Conservation (phyloP, 2,797 vertebrate species). For the Acipenser ruthenus region DNA sequence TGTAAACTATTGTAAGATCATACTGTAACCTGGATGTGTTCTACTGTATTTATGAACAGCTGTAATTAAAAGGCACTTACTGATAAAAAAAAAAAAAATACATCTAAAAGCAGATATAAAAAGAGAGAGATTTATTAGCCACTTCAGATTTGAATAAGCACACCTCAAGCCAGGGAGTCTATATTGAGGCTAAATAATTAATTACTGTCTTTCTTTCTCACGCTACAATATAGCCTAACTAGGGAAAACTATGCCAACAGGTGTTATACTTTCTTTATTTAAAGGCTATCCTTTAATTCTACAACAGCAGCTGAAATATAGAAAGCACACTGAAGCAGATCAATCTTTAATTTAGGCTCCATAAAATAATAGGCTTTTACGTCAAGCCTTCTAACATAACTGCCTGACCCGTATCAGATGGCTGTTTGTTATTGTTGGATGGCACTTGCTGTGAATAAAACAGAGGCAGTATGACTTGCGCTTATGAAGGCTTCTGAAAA, state of each 20-base stretch:
- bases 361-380: constrained; percentile 5
- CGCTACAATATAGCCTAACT: constrained; percentile 11
- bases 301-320: neutral
- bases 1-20: no score
- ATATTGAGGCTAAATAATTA: constrained; percentile 23
- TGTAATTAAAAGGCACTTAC: no score
- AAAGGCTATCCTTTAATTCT: constrained; percentile 13
- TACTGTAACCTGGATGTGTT: no score
- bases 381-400: constrained; percentile 8
- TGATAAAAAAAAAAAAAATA: no score
- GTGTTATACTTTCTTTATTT: constrained; percentile 17
- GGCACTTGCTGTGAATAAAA: constrained; percentile 10
- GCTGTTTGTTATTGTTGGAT: constrained; percentile 7
- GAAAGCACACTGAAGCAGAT: constrained; percentile 10
- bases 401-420: constrained; percentile 1
- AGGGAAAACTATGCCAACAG: constrained; percentile 14
- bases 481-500: constrained; percentile 12
- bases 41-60: no score
- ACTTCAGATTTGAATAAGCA: constrained; percentile 23
- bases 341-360: constrained; percentile 5
- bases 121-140: constrained; percentile 10
- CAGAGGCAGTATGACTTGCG: constrained; percentile 2
- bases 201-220: constrained; percentile 21
- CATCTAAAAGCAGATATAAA: neutral
- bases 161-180: constrained; percentile 17